phyloP scores from a whole-genome alignment of 2,888 invertebrate genomes.

The Stenodema calcarata region DNA sequence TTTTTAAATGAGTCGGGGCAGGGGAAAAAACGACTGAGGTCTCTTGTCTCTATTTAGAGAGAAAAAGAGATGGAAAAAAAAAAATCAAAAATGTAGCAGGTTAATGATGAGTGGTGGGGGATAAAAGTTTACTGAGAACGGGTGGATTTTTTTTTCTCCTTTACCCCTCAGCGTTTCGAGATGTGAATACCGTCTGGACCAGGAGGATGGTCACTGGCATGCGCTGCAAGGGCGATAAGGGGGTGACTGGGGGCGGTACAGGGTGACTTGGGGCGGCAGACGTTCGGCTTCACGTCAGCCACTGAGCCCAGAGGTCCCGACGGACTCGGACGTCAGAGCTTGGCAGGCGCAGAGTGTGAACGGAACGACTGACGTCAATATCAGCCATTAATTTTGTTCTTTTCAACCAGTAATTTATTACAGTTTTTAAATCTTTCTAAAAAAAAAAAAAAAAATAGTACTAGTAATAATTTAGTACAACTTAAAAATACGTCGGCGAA shows the following conservation, averaged over 20 bases:
- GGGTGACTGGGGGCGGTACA: neutral
- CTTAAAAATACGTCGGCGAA: neutral
- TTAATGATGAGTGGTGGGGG: neutral
- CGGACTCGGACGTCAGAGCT: slow-evolving; percentile 27
- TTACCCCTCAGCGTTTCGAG: no score
- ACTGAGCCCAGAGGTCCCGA: slow-evolving; percentile 39
- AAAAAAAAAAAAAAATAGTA: no score
- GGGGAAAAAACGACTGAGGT: neutral
- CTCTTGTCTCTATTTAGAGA: neutral
- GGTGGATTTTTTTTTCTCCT: neutral
- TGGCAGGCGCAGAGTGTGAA: neutral
- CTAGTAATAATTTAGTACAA: no score
- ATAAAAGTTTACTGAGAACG: neutral
- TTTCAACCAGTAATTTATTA: neutral
- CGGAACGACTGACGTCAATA: neutral
- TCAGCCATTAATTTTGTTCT: neutral
- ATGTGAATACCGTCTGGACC: neutral
- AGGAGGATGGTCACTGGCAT: neutral
- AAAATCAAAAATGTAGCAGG: neutral
- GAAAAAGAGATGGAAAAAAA: neutral
- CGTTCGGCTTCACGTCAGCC: neutral
- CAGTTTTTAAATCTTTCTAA: neutral
- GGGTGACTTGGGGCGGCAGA: neutral
- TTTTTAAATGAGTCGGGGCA: neutral
- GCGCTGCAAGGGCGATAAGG: neutral